Conservation (phyloP, 2,113 vertebrate species). For the Hassar affinis region DNA sequence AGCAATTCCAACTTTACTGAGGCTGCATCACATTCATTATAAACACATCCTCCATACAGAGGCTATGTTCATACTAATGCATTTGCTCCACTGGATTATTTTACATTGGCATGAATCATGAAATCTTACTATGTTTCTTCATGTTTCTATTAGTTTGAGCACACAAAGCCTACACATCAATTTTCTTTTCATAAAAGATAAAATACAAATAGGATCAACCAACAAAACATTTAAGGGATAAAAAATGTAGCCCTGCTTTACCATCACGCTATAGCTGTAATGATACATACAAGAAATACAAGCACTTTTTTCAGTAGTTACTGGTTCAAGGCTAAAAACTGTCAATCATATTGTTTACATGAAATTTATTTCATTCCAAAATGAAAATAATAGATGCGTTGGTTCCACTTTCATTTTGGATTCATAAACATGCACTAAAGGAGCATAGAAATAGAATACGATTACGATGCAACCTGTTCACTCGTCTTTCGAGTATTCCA, state of each 20-base stretch:
- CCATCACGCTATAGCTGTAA: neutral
- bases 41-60: neutral
- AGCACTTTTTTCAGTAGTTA: neutral
- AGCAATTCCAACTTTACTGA: neutral
- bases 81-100: neutral
- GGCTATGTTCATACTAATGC: too few species aligned
- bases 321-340: neutral
- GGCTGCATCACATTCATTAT: neutral
- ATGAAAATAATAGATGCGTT: too few species aligned
- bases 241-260: neutral
- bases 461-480: neutral
- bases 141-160: neutral
- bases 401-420: neutral
- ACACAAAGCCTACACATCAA: neutral
- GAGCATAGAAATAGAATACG: neutral
- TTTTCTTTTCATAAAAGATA: neutral
- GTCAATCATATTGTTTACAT: neutral
- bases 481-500: neutral
- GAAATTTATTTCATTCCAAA: neutral
- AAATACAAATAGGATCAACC: neutral
- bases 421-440: neutral
- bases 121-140: neutral
- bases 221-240: neutral
- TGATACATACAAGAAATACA: neutral
- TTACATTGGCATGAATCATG: neutral